These are phyloP conservation scores for Cyanoderma ruficeps DNA, from an alignment of 2,113 vertebrate species.

Conservation along the genomic window DNA sequence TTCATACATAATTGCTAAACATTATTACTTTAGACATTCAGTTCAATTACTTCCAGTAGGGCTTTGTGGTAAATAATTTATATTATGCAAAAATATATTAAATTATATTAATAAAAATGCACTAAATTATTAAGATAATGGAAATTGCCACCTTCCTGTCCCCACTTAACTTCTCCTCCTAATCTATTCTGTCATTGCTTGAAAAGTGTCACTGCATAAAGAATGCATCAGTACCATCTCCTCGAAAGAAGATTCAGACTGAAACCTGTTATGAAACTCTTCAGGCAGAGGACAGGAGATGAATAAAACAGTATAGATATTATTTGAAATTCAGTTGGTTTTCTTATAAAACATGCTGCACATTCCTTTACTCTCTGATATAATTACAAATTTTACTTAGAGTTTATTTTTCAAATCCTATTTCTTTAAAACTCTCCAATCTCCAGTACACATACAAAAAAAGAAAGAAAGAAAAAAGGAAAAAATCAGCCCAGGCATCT, in stretches of 20 bases:
- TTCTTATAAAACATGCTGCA: neutral
- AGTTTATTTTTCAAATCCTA: neutral
- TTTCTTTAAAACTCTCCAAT: neutral
- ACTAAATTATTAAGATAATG: neutral
- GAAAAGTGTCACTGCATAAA: neutral
- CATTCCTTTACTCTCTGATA: neutral
- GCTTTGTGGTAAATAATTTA: neutral
- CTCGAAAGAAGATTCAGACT: neutral
- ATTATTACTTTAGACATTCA: neutral
- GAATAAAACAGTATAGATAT: neutral
- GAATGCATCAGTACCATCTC: neutral
- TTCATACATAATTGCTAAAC: neutral
- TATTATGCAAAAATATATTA: neutral
- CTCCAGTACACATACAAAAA: neutral
- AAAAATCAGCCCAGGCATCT: neutral
- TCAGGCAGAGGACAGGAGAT: neutral
- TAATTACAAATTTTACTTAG: neutral
- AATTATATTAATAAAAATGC: neutral
- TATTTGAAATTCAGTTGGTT: neutral
- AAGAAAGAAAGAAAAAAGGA: accelerated
- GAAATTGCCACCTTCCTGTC: neutral
- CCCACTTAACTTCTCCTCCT: neutral
- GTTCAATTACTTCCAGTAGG: neutral
- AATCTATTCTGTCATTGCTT: neutral
- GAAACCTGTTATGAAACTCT: neutral